These are phyloP conservation scores for Drosophila conformis DNA, from an alignment of 2,888 invertebrate species.

Conservation along the genomic window DNA sequence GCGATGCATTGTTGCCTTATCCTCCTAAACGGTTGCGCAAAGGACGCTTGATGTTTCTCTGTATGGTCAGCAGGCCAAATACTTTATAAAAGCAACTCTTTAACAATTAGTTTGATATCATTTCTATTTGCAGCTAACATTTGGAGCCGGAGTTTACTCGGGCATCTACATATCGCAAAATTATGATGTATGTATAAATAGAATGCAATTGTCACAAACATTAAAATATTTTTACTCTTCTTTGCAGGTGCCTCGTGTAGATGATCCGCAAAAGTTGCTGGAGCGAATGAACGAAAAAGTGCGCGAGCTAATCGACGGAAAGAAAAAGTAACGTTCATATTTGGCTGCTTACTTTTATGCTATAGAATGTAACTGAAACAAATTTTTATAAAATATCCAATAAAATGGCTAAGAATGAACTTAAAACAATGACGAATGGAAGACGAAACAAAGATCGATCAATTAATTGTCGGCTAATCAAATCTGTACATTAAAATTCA, in stretches of 20 bases:
- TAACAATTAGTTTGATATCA: neutral
- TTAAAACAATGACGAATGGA: neutral
- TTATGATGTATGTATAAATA: constrained; percentile 87
- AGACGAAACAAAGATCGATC: neutral
- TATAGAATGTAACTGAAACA: constrained; percentile 1
- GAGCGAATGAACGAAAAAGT: constrained; percentile 85
- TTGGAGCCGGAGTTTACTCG: constrained; percentile 89
- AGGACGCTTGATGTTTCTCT: constrained; percentile 19
- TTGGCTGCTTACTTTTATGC: neutral
- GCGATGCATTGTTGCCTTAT: constrained; percentile 40
- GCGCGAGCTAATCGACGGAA: constrained; percentile 86
- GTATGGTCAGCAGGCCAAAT: constrained; percentile 41
- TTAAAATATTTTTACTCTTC: too few relatives aligned
- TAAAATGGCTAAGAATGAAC: constrained; percentile 17
- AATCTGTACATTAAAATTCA: neutral
- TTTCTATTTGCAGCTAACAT: constrained; percentile 86
- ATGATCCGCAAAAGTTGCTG: constrained; percentile 91
- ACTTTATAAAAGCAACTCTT: neutral
- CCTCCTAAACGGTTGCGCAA: constrained; percentile 47
- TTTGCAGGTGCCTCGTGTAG: constrained; percentile 92
- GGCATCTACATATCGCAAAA: constrained; percentile 91
- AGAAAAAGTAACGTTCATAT: constrained; percentile 85
- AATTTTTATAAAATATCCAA: constrained; percentile 20
- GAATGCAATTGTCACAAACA: neutral
- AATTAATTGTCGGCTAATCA: neutral